Evolutionary conservation across 1,140 invertebrate species (phyloP), one percentile per base, ranked within the genome.

Genomic region (Archegozetes longisetosus): DNA sequence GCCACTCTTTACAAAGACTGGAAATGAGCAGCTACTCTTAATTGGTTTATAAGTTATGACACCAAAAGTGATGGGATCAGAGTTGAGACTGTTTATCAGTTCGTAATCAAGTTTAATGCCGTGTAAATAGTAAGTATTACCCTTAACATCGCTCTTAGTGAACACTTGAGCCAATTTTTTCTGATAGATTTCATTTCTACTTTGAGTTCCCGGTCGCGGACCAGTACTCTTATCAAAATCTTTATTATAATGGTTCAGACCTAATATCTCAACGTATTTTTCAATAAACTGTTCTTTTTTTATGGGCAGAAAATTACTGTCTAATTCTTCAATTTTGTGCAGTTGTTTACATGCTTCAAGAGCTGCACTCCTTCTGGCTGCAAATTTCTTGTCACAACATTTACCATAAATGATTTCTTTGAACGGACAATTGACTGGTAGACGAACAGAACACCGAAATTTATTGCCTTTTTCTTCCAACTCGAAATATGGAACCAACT

Each of bases 231-330:
- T 17, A 6, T 40, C 32, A 9, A 9, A 9, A 40, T 40, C 32
- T 6, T 9, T 40, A 9, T 9, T 17, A 9, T 17, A 9, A 9
- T 9, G 6, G 17, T 40, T 40, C 6, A 40, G 32, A 40, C 32
- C 32, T 40, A 40, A 40, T 40, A 9, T 47, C 9, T 58, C 29
- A 28, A 22, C 1, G 40, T 58, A 47, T 23, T 58, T 61, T 27
- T 55, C 58, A 55, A 61, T 49, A 49, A 48, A 60, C 3, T 59
- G 58, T 72, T 95, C 91, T 71, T 93, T 94, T 1, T 87, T 86
- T 61, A 93, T 82, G 1, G 92, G 92, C 67, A 87, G 76, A 50
- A 96, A 71, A 70, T 87, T 78, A 68, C 92, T 83, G 73, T 97
- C 92, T 28, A 99, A 73, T 75, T 99, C 95, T 71, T 74, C 73